Evolutionary conservation across 2,113 vertebrate genomes (phyloP).

Genomic region (Crocuta crocuta): DNA sequence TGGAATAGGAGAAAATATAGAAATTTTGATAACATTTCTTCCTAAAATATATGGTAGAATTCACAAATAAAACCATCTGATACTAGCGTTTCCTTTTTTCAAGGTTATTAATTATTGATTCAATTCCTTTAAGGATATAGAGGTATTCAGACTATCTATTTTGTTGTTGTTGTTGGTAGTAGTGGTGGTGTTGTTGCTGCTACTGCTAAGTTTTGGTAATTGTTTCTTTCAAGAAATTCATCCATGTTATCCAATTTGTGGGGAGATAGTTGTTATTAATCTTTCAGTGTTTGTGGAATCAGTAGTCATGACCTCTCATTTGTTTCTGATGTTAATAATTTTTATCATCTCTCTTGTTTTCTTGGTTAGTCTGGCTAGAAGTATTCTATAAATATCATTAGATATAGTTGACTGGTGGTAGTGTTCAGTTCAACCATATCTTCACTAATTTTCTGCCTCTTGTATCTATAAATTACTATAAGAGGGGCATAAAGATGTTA

Average conservation of each 20-base stretch:
- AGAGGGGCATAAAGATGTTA: neutral
- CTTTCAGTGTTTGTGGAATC: neutral
- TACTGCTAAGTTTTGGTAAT: neutral
- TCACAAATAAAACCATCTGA: neutral
- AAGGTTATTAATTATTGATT: neutral
- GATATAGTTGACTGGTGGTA: neutral
- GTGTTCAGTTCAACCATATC: neutral
- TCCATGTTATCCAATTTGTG: neutral
- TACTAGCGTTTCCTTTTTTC: neutral
- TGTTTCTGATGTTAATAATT: neutral
- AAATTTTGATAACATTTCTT: neutral
- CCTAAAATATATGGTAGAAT: neutral
- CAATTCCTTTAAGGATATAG: neutral
- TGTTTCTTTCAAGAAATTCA: neutral
- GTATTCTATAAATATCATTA: neutral
- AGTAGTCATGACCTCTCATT: neutral
- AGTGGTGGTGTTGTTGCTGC: neutral
- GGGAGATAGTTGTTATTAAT: neutral
- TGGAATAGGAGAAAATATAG: neutral
- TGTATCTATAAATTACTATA: neutral
- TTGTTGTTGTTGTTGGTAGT: neutral
- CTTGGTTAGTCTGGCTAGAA: neutral
- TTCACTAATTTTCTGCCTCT: neutral
- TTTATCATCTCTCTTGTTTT: neutral
- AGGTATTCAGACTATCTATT: neutral